Conservation (phyloP, 2,797 vertebrate species). For the Capromys pilorides region DNA sequence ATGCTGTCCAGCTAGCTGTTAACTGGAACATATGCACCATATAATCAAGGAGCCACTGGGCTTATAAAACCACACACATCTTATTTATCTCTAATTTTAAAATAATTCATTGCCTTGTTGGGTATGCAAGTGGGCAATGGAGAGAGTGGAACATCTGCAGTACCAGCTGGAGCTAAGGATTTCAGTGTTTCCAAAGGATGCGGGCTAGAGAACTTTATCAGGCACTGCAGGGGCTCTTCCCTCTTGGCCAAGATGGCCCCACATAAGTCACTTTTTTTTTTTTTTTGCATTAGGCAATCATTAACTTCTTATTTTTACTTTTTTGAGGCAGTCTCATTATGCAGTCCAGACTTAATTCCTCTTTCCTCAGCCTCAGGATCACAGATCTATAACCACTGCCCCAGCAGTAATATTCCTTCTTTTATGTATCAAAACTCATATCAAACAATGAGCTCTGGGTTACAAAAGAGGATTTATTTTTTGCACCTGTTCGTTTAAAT, state of each 20-base stretch:
- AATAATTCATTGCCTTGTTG: conserved; percentile 93
- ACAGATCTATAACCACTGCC: too few species aligned
- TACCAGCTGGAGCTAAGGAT: conserved; percentile 90
- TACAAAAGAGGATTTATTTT: too few species aligned
- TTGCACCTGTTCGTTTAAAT: too few species aligned
- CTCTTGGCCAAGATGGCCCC: conserved; percentile 84
- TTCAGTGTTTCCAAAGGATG: conserved; percentile 93
- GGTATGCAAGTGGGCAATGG: conserved; percentile 94
- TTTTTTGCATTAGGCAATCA: too few species aligned
- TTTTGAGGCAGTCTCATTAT: too few species aligned
- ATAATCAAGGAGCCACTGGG: conserved; percentile 71
- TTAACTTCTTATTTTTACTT: too few species aligned
- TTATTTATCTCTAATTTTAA: conserved; percentile 92
- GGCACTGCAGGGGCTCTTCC: conserved; percentile 90
- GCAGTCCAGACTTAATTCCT: too few species aligned
- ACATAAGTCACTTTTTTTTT: conserved; percentile 85
- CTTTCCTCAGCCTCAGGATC: too few species aligned
- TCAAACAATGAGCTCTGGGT: too few species aligned
- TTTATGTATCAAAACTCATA: too few species aligned
- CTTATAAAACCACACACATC: conserved; percentile 65
- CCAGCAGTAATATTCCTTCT: too few species aligned
- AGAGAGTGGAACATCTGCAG: conserved; percentile 93
- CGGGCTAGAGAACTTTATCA: conserved; percentile 92
- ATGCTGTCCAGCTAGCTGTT: background rate
- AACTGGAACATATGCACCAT: background rate